A percentile compares a stretch with the other conserved stretches of the same genome.
Evolutionary conservation across 1,140 invertebrate species (phyloP).

Genomic region (Drosophila mojavensis): DNA sequence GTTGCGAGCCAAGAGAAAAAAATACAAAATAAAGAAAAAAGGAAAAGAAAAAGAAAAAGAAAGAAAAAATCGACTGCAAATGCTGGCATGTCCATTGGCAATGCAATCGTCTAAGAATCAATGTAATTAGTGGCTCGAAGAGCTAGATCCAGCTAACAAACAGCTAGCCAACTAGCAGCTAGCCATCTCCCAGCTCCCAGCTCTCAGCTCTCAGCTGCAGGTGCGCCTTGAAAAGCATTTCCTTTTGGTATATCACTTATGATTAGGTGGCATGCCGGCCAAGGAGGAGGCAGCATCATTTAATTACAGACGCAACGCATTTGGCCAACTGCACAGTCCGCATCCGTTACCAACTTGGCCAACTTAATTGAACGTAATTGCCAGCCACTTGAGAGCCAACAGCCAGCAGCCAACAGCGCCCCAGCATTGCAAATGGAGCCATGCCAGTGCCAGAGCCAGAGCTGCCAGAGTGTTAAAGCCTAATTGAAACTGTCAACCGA

Average conservation of each 20-base stretch:
- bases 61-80: not conserved
- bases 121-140: slow-evolving; percentile 70
- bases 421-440: not conserved
- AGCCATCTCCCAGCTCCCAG: not conserved
- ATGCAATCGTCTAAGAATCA: slow-evolving; percentile 78
- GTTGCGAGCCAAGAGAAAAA: slow-evolving; percentile 41
- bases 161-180: no score
- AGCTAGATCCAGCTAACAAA: not conserved
- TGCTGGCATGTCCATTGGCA: slow-evolving; percentile 45
- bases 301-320: slow-evolving; percentile 65
- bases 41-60: not conserved
- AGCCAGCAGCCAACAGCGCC: slow-evolving; percentile 29
- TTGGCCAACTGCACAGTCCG: slow-evolving; percentile 50
- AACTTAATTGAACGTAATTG: slow-evolving; percentile 81
- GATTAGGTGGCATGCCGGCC: slow-evolving; percentile 78
- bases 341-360: slow-evolving; percentile 81
- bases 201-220: slow-evolving; percentile 26
- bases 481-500: slow-evolving; percentile 77
- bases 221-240: slow-evolving; percentile 67
- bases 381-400: slow-evolving; percentile 74
- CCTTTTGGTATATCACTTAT: slow-evolving; percentile 82
- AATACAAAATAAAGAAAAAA: slow-evolving; percentile 1
- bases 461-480: slow-evolving; percentile 70
- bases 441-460: slow-evolving; percentile 21
- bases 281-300: slow-evolving; percentile 57